Evolutionary conservation across 2,797 vertebrate genomes (phyloP).

Genomic region (Ceryle rudis): DNA sequence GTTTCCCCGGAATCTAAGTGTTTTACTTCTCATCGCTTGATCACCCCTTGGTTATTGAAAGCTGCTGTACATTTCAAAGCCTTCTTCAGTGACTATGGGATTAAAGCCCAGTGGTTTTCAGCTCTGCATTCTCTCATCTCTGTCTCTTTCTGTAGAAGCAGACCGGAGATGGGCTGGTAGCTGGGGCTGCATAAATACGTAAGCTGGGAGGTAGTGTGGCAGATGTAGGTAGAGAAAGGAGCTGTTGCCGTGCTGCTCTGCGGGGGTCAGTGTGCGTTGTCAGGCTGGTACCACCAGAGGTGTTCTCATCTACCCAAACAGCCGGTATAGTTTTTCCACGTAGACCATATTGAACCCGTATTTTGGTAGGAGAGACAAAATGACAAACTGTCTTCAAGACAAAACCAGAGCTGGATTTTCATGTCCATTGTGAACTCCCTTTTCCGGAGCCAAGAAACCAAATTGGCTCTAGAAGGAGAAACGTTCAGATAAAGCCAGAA

Average conservation of each 20-base stretch:
- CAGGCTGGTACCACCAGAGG: neutral
- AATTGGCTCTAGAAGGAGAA: neutral
- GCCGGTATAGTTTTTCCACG: neutral
- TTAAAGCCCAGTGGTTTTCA: neutral
- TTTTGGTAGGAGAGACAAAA: neutral
- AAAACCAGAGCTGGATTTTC: neutral
- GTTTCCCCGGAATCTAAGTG: neutral
- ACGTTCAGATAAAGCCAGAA: neutral
- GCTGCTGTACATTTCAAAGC: neutral
- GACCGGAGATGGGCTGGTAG: neutral
- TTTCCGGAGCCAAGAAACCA: neutral
- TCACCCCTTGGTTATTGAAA: neutral
- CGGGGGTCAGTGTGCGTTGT: rapidly evolving
- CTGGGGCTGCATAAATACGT: neutral
- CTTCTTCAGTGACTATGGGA: neutral
- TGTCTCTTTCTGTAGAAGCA: neutral
- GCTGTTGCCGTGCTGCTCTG: neutral
- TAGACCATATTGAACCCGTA: neutral
- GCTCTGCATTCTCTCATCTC: neutral
- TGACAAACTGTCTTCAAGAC: neutral
- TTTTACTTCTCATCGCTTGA: neutral
- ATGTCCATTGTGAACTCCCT: neutral
- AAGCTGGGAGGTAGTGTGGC: neutral
- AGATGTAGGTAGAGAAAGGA: neutral
- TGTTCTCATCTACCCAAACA: neutral